Base-by-base conservation (phyloP, 2,888 invertebrate genomes). In the Monoplex corrugatus region DNA sequence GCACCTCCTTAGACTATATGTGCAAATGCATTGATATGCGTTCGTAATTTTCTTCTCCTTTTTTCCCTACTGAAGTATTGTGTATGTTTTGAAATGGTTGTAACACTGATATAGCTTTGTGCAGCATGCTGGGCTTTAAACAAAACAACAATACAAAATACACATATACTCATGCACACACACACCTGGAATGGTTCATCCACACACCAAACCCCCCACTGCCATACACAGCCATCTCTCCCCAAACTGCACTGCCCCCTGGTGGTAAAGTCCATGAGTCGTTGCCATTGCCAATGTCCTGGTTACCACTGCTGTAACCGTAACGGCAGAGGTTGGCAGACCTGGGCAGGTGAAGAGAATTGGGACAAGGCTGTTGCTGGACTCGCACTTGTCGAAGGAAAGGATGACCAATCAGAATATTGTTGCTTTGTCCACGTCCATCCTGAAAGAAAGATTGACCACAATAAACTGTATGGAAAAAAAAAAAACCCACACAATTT, bases 361-460 rank as follows among this genome's bases (percentile, higher is more conserved):
- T 44, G 38, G 43, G 87, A 83, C 95, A 95, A 2, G 87, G 63
- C 32, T 92, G 90, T 10, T 91, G 90, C 6, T 68, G 87, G 0
- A 94, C 91, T n/a, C 93, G 92, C 44, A 94, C 90, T 86, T 95
- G 95, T 28, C 95, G 92, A 2, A 96, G 83, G 45, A 94, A 93
- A 28, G 95, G 93, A 10, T 93, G 89, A 6, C 96, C 96, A 63
- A 96, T 93, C 50, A 95, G 89, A 63, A 92, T 91, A 63, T 90
- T 92, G 88, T 89, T 92, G 23, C 90, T 90, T 63, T 91, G 87
- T 23, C 89, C 83, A 10, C 87, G 50, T 45, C 85, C 84, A 45
- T 50, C 89, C 92, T 92, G 87, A 28, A 90, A 87, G 44, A 72
- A 68, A 86, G 63, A 90, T n/a, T n/a, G n/a, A n/a, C n/a, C n/a